Base-by-base conservation (phyloP, 2,113 vertebrate genomes). In the Pedionomus torquatus region DNA sequence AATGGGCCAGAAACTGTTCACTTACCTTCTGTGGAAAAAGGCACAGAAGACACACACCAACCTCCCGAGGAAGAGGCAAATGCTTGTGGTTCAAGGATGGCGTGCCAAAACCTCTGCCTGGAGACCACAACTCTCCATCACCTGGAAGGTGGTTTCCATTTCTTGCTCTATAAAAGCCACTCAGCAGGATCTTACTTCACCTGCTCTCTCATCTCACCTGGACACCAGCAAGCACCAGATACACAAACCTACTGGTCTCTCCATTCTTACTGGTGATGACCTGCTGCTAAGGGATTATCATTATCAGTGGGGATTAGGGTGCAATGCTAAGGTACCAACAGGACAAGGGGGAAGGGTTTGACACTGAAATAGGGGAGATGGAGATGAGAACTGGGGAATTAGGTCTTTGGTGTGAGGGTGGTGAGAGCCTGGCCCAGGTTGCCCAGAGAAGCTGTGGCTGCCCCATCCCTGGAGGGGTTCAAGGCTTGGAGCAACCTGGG, bases 291-390 rank as follows among this genome's bases (percentile, higher is more conserved):
- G 20, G n/a, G n/a, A n/a, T 35, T 4, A 30, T 18, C 12, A 7
- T 2, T 3, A 52, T 11, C 54, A 7, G 5, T 0, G 13, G 37
- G 3, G 26, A 23, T 15, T 1, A 5, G 39, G 15, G 18, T 13
- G 14, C 11, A 74, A 78, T 3, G 46, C 26, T 13, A 6, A 1
- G 1, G 37, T 4, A 16, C 35, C 2, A 8, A 52, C 11, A 52
- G 25, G 14, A 52, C 14, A 15, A 28, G 51, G 14, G 1, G 51
- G 15, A 52, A 28, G 26, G 51, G 51, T 52, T 52, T 52, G 26
- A 28, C 26, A 26, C 25, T 28, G 51, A 28, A 16, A 28, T 13
- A 52, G 51, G 51, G 51, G 8, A 52, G 51, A 52, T 52, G 8
- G 26, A 52, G 26, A 26, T 26, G 26, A 52, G 51, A 15, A 28